These are phyloP conservation scores for Mixornis gularis DNA, from an alignment of 2,113 vertebrate genomes.

Conservation along the genomic window DNA sequence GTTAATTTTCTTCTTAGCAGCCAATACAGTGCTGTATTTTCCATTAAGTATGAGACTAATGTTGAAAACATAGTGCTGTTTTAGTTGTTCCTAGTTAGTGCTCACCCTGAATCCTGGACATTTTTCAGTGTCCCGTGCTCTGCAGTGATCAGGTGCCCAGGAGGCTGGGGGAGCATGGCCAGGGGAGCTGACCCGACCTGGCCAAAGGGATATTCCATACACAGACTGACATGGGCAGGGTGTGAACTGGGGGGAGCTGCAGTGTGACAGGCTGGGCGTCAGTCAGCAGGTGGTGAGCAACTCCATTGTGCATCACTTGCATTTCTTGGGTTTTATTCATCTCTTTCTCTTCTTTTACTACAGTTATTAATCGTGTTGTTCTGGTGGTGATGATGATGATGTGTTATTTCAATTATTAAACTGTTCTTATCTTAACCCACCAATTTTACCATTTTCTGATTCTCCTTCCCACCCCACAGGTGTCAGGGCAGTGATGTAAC, in stretches of 20 bases:
- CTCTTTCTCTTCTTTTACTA: background rate
- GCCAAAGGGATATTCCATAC: too few relatives aligned
- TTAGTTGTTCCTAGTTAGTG: background rate
- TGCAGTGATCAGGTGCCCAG: background rate
- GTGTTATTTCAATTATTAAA: background rate
- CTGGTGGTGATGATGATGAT: too few relatives aligned
- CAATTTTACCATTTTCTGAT: background rate
- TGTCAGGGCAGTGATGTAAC: background rate
- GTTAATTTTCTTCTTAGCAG: background rate
- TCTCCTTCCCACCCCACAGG: background rate
- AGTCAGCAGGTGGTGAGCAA: background rate
- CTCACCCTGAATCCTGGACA: background rate
- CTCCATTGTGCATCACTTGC: background rate
- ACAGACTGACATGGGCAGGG: accelerated
- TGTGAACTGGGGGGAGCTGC: background rate
- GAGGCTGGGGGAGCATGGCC: background rate
- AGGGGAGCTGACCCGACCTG: background rate
- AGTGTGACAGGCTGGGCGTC: background rate
- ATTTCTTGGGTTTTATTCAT: background rate
- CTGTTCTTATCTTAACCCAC: background rate
- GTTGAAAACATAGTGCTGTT: background rate
- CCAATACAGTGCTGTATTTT: background rate
- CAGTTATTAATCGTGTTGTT: background rate
- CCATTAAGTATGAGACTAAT: background rate
- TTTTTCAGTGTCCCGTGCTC: background rate